Base-by-base conservation (phyloP, 2,888 invertebrate species). In the Drosophila formosana region DNA sequence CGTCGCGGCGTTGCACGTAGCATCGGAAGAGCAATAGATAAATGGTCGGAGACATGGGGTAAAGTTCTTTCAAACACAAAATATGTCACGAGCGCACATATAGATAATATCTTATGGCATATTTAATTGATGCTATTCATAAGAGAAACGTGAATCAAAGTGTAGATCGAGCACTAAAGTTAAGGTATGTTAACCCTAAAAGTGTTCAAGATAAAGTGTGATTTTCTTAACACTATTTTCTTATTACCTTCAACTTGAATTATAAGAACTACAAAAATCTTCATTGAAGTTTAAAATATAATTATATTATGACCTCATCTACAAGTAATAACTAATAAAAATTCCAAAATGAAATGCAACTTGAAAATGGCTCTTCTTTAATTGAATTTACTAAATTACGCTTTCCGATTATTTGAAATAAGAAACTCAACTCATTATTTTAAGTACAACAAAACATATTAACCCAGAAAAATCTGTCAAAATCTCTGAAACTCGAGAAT, bases 61-160 rank as follows among this genome's bases (percentile, higher is more conserved):
- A 56, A n/a, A 50, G 45, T 67, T 32, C 30, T 58, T 51, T 18
- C 18, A 60, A n/a, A 30, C 2, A 30, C 37, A 26, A 41, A 51
- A 58, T 39, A 39, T 72, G 56, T 75, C 47, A 56, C 32, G 63
- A 46, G 1, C 28, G 8, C 18, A 47, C 26, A 37, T 53, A 9
- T 28, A 30, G 61, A 34, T 49, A 18, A 41, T 11, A 61, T 53
- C 49, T 28, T 37, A 13, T 34, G 34, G 7, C 28, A 4, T n/a
- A 34, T 13, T 11, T 13, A 23, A 45, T 18, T 26, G 52, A 34
- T 11, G 37, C 4, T 18, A 47, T 11, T 55, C 26, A 13, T 52
- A 25, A 52, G 39, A 6, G 13, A 37, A 34, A 13, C 39, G 39
- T 13, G 5, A 41, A 13, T 3, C 3, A 3, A 49, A 58, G 23